Evolutionary conservation across 2,797 vertebrate species (phyloP), one percentile per base, ranked within the genome.

Genomic region (Octomys mimax): DNA sequence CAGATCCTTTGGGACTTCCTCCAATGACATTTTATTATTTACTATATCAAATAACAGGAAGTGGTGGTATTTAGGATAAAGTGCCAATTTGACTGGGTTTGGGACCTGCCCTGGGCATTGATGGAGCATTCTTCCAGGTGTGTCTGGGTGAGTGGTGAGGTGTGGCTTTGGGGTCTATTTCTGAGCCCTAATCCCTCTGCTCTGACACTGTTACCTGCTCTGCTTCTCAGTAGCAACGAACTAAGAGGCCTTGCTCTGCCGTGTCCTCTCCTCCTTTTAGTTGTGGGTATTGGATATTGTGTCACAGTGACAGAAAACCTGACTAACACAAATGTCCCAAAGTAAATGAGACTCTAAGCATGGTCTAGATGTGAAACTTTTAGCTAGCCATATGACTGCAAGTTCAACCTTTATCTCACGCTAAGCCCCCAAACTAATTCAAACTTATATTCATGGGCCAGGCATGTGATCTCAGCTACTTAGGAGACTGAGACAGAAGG

Each of bases 41-140:
- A 88, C 83, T 90, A 70, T 79, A 92, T 85, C 59, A 84, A 12
- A 61, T 87, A 91, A 28, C 36, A 92, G 26, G 14, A 93, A 93
- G 49, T 31, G 3, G 26, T 49, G 42, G 26, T 49, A 42, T 26
- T 18, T 77, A 77, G 26, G 26, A 46, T 31, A 77, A 31, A 77
- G 73, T 31, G 26, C 28, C 26, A 49, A 31, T 28, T 28, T 77
- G 6, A 42, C 8, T 49, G 13, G 26, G 26, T 49, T 49, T 77
- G 26, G 42, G 73, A 46, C 49, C 26, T 3, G 1, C 13, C 26
- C 3, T 49, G 73, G 73, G 13, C 26, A 46, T 31, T 31, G 42
- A 24, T 75, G 26, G 42, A 1, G 42, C 73, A 75, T 26, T 46
- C 39, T 14, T 75, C 39, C 39, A 26, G 39, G 11, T 46, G 68